Evolutionary conservation across 1,140 invertebrate species (phyloP), one percentile per base, ranked within the genome.

Genomic region (Coenobita brevimanus): DNA sequence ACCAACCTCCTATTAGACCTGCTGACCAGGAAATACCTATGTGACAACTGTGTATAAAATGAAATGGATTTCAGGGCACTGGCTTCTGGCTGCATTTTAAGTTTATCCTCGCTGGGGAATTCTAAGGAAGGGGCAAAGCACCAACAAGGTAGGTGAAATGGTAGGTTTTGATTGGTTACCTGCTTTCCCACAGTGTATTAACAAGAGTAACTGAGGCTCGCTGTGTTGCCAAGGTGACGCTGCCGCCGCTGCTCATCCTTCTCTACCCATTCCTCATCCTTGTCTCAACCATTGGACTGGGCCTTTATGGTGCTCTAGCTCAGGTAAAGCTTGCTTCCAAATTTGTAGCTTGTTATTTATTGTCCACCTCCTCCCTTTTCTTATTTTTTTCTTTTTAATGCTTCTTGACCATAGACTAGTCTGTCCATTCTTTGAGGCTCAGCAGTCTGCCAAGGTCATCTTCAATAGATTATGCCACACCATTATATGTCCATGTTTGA

Each of bases 261-360:
- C 93, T 94, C 38, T 96, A 96, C 93, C 96, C 96, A 36, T 94
- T 96, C 92, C 93, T 95, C 89, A 95, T 96, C 85, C 91, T 95
- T 1, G 91, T 95, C 78, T 95, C 95, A 91, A 94, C 95, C 24
- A 82, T 96, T 88, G 94, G 94, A 0, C 89, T 96, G 17, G 95
- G 94, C 0, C 73, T 96, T n/a, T 96, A 95, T 92, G 94, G 95
- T 33, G 94, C 95, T 17, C 92, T 95, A 87, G 93, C 54, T 30
- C 90, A 90, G 84, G 90, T 90, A 62, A 83, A 73, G n/a, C n/a
- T 82, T 36, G 50, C 1, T 15, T 24, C 30, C 0, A 21, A 46
- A 43, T 80, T 0, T 83, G 21, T 36, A 3, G 4, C 6, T n/a
- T 36, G 4, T 38, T 21, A 64, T 1, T 73, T 41, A 27, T n/a